Percentiles rank a stretch among this genome's conserved stretches.
Conservation (phyloP, 2,113 vertebrate species). For the Ptychochromis oligacanthus region DNA sequence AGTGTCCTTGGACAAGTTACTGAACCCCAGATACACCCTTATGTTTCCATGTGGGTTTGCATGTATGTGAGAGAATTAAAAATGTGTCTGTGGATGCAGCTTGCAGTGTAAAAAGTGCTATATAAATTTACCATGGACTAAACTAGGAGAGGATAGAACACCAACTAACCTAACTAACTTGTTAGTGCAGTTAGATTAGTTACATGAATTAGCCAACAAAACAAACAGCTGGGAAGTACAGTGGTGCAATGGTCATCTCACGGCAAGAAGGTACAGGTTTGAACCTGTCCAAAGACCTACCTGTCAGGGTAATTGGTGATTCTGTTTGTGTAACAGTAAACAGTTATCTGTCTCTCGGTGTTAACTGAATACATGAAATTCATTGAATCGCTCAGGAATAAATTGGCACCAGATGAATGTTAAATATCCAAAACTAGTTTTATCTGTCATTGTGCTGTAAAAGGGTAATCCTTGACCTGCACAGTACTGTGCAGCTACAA, state of each 20-base stretch:
- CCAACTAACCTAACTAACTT: not conserved
- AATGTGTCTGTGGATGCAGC: not conserved
- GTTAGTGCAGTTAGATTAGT: not conserved
- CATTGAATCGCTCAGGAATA: not conserved
- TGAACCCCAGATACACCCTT: not conserved
- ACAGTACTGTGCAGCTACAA: no score
- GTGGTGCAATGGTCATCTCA: not conserved
- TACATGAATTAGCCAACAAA: not conserved
- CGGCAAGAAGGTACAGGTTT: not conserved
- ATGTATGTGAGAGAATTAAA: not conserved
- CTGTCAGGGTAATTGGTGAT: not conserved
- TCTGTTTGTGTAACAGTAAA: not conserved
- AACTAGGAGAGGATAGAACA: not conserved
- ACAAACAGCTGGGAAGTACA: not conserved
- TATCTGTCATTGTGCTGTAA: not conserved
- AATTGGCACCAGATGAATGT: not conserved
- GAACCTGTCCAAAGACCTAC: not conserved
- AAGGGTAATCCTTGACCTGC: accelerated
- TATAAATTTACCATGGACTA: not conserved
- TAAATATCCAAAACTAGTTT: not conserved
- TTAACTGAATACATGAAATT: not conserved
- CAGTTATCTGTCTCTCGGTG: not conserved
- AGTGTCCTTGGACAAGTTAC: not conserved
- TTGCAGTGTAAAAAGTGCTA: not conserved
- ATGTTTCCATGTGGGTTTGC: not conserved